Evolutionary conservation across 2,888 invertebrate genomes (phyloP), one percentile per base, ranked within the genome.

Genomic region (Hypomecis atomaria): DNA sequence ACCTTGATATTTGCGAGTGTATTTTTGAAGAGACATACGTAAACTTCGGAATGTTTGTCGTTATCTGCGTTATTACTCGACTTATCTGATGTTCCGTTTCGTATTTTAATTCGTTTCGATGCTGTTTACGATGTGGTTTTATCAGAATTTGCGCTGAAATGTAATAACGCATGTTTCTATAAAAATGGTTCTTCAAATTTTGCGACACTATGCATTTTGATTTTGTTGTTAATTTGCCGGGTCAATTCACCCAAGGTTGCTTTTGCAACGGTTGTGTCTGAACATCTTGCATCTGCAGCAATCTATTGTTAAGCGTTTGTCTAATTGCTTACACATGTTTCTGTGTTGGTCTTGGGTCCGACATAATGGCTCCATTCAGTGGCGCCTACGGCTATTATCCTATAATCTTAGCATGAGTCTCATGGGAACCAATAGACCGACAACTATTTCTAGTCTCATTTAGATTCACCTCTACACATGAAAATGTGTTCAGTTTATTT

Each of bases 1-100:
- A 78, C 76, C 71, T 76, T 73, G 62, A 69, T 71, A 74, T 77
- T 77, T 72, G 71, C 75, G 67, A 74, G 75, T 70, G 68, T 74
- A 73, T 78, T 77, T 74, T 74, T 71, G 62, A 67, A 73, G 71
- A 62, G 64, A 68, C 64, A 55, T 68, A 70, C 66, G 63, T 66
- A 72, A 77, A 73, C 69, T 72, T 74, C 57, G 63, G 68, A 67
- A 67, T 76, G 75, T 77, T 75, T 74, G 72, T 72, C 64, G 72
- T 84, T 86, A 84, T 86, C 82, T 78, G 66, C 73, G 71, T 75
- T 78, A 78, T 78, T 71, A 55, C 63, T 60, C 66, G 71, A 75
- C 81, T 88, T 88, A 88, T 88, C 88, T 67, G 71, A 74, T 78
- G 81, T 58, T 53, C 43, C 77, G 71, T 75, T 76, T 78, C 72